phyloP scores from a whole-genome alignment of 2,888 invertebrate genomes.

The Rhaphigaster nebulosa region DNA sequence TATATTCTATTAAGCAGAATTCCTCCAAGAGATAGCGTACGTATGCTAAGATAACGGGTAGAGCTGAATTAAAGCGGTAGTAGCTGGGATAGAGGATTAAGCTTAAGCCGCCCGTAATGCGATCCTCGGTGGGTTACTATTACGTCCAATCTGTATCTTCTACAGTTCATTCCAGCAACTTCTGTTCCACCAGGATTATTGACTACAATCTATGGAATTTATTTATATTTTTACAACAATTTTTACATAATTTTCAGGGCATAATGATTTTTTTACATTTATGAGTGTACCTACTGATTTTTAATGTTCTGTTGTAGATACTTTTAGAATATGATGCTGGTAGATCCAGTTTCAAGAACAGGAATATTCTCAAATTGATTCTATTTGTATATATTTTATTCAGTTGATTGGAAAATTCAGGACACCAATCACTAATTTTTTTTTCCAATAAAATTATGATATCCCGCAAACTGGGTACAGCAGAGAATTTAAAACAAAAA shows the following conservation, averaged over 20 bases:
- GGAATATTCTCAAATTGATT: no score
- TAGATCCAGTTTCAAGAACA: no score
- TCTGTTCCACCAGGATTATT: not conserved
- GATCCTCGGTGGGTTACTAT: not conserved
- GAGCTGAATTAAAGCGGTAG: constrained; percentile 8
- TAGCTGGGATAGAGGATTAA: not conserved
- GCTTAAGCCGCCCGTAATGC: constrained; percentile 1
- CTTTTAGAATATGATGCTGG: no score
- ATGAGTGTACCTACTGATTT: no score
- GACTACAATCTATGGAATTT: not conserved
- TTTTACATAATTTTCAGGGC: not conserved
- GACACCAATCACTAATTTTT: no score
- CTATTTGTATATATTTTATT: no score
- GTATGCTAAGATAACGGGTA: not conserved
- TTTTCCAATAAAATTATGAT: no score
- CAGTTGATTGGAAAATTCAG: no score
- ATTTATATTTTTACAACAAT: not conserved
- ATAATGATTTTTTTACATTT: not conserved
- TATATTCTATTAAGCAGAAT: not conserved
- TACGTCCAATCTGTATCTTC: not conserved
- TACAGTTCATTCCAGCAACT: not conserved
- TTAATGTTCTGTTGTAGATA: no score
- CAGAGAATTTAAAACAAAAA: no score
- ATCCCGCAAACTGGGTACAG: no score
- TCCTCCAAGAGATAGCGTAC: not conserved